Evolutionary conservation across 2,888 invertebrate species (phyloP).

Genomic region (Polyommatus iphigenia): DNA sequence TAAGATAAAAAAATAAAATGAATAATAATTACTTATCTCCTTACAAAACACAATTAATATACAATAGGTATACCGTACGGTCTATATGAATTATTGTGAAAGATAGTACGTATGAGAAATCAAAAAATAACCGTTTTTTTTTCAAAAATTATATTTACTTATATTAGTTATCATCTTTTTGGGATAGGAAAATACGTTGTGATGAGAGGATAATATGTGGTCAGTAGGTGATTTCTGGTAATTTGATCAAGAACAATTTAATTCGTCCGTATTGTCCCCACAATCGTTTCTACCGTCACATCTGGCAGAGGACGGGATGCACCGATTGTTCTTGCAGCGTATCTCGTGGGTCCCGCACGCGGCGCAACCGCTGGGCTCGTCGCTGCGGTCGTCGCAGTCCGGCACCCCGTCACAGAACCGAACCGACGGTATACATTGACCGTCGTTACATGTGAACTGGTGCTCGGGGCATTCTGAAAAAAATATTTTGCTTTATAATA

Average conservation of each 20-base stretch:
- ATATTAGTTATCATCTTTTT: too few species aligned
- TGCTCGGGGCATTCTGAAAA: slow-evolving; percentile 69
- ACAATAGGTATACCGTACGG: too few species aligned
- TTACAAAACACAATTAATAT: too few species aligned
- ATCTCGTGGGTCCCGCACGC: slow-evolving; percentile 78
- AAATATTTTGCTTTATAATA: not conserved
- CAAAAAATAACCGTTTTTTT: too few species aligned
- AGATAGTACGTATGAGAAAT: too few species aligned
- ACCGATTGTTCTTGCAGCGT: slow-evolving; percentile 77
- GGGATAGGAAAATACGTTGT: not conserved
- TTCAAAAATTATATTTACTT: too few species aligned
- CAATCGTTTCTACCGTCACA: slow-evolving; percentile 86
- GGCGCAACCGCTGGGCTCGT: slow-evolving; percentile 82
- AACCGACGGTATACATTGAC: slow-evolving; percentile 82
- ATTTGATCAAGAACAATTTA: slow-evolving; percentile 57
- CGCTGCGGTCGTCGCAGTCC: slow-evolving; percentile 85
- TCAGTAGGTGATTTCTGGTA: not conserved
- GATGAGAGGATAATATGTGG: not conserved
- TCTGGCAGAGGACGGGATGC: slow-evolving; percentile 79
- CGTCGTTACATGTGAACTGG: slow-evolving; percentile 81
- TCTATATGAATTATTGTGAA: too few species aligned
- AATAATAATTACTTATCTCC: too few species aligned
- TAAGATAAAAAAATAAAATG: too few species aligned
- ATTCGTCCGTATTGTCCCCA: slow-evolving; percentile 84
- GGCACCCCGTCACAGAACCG: slow-evolving; percentile 85